Conservation (phyloP, 2,797 vertebrate species). For the Arnoldichthys spilopterus region DNA sequence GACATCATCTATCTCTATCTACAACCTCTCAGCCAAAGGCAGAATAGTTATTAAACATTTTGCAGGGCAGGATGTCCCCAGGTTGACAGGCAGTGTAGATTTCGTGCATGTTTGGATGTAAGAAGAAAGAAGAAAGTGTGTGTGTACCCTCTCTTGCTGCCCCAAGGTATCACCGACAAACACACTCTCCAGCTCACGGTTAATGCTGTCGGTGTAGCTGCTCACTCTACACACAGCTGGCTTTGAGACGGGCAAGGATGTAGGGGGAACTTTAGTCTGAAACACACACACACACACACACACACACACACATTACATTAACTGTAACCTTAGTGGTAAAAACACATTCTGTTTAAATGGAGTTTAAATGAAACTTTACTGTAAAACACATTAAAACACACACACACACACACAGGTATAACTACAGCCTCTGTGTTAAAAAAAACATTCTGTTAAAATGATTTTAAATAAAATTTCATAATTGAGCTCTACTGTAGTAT, state of each 20-base stretch:
- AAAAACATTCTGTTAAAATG: no score
- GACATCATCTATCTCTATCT: no score
- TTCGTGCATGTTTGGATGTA: background rate
- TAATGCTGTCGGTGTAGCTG: slow-evolving; percentile 94
- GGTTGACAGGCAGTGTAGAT: background rate
- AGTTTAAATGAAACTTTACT: no score
- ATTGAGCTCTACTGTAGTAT: background rate
- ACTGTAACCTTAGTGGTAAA: no score
- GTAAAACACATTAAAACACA: slow-evolving; percentile 2
- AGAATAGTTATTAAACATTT: no score
- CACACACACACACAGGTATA: background rate
- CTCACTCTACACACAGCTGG: slow-evolving; percentile 86
- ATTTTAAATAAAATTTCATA: background rate
- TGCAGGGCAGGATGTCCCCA: background rate
- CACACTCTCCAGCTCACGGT: slow-evolving; percentile 93
- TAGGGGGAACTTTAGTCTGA: slow-evolving; percentile 83
- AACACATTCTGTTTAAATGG: no score
- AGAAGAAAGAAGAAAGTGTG: background rate
- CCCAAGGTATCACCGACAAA: slow-evolving; percentile 91
- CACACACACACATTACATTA: slow-evolving; percentile 2
- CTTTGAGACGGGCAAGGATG: slow-evolving; percentile 85
- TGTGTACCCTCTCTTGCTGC: slow-evolving; percentile 82
- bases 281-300: slow-evolving; percentile 25
- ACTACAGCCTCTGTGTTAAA: no score
- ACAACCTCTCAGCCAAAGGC: no score